Base-by-base conservation (phyloP, 2,888 invertebrate genomes). In the Cantharis flavilabris region DNA sequence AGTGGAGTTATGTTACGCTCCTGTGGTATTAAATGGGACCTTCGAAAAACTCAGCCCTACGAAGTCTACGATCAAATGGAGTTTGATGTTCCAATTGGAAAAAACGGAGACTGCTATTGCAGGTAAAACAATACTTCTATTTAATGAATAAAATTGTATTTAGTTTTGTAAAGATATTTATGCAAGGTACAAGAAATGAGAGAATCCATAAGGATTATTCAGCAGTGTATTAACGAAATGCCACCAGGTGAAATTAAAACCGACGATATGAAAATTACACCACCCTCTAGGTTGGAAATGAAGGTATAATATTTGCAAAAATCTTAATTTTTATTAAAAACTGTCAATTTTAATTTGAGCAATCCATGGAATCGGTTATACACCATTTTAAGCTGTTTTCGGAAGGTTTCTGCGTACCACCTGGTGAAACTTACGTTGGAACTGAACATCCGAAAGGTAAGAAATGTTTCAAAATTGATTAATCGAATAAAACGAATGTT, bases 341-440 rank as follows among this genome's bases (percentile, higher is more conserved):
- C 20, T 30, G 16, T 30, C 14, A 26, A 14, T 13, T 26, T 20
- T 23, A 10, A 14, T 81, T 81, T 69, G 64, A 86, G 89, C 92
- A 91, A 4, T 92, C 91, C 9, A 97, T 97, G 97, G 97, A 97
- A 87, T 92, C 95, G 0, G 88, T 97, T 67, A 97, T 97, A 84
- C 96, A 97, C 87, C 97, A 97, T 86, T 97, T 97, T 87, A 97
- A 97, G 87, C 90, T 95, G 77, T 97, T 93, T 86, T 91, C 94
- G 1, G 94, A 95, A 87, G 97, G 97, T 0, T 95, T 93, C 86
- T 90, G 91, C 28, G 96, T 97, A 20, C 97, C 97, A 0, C 95
- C 97, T 16, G 97, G 97, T 0, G 87, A 91, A 3, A 95, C 96
- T 0, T 97, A 97, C 84, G 94, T 94, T 0, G 91, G 93, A 26